phyloP scores from a whole-genome alignment of 2,797 vertebrate genomes.

The Clarias fuscus region DNA sequence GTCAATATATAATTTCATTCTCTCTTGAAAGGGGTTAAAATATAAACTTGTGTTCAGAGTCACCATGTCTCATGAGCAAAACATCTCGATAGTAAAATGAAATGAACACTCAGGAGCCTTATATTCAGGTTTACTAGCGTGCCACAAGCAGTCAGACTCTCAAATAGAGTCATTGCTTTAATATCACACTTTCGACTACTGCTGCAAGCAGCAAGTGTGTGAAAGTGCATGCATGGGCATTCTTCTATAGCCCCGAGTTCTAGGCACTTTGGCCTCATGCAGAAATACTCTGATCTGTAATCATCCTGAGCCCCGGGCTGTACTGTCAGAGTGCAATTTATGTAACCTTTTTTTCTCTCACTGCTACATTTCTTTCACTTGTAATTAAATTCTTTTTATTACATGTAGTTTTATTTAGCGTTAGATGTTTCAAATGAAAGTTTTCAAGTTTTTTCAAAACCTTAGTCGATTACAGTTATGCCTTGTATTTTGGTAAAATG shows the following conservation, averaged over 20 bases:
- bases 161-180: neutral
- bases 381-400: conserved; percentile 14
- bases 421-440: neutral
- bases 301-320: conserved; percentile 27
- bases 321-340: conserved; percentile 28
- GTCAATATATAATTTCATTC: neutral
- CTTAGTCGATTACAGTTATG: neutral
- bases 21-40: neutral
- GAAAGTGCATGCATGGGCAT: conserved; percentile 31
- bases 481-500: neutral
- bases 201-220: neutral
- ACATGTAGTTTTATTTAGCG: neutral
- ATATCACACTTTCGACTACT: neutral
- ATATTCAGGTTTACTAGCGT: neutral
- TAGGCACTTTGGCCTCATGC: conserved; percentile 3
- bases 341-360: neutral
- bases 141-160: neutral
- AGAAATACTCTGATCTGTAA: conserved; percentile 37
- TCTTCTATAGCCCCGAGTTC: conserved; percentile 16
- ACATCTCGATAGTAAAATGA: neutral
- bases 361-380: neutral
- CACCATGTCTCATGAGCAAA: neutral
- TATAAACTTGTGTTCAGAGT: neutral
- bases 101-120: neutral
- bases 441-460: neutral